Conservation (phyloP, 2,888 invertebrate species). For the Anagyrus pseudococci region DNA sequence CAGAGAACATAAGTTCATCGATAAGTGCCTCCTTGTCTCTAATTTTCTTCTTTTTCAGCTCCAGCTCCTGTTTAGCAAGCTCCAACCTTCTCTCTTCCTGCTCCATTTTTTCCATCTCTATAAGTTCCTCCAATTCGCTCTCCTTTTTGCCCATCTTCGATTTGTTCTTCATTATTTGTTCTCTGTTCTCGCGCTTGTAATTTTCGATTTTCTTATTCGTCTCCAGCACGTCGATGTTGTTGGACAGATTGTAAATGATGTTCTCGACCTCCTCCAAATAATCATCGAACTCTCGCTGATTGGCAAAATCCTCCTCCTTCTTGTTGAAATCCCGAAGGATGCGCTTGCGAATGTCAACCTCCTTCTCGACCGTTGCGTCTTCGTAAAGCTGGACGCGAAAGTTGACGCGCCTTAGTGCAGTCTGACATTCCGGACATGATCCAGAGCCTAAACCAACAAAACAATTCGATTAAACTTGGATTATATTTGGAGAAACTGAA, state of each 20-base stretch:
- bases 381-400: slow-evolving; percentile 96
- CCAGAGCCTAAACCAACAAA: slow-evolving; percentile 76
- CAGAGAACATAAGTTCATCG: slow-evolving; percentile 94
- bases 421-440: slow-evolving; percentile 92
- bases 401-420: slow-evolving; percentile 84
- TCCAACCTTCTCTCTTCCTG: slow-evolving; percentile 78
- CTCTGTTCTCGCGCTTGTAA: slow-evolving; percentile 90
- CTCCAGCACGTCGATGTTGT: slow-evolving; percentile 86
- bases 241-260: slow-evolving; percentile 88
- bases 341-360: slow-evolving; percentile 91
- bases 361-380: slow-evolving; percentile 95
- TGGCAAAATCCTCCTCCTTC: slow-evolving; percentile 90
- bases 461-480: background rate
- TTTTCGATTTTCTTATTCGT: slow-evolving; percentile 91
- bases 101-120: slow-evolving; percentile 82
- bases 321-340: slow-evolving; percentile 92
- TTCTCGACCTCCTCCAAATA: slow-evolving; percentile 95
- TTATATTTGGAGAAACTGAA: background rate
- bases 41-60: slow-evolving; percentile 82
- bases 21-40: slow-evolving; percentile 90
- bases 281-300: slow-evolving; percentile 88
- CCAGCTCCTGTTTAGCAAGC: slow-evolving; percentile 65
- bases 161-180: slow-evolving; percentile 82
- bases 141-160: slow-evolving; percentile 80
- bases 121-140: slow-evolving; percentile 82